These are phyloP conservation scores for Otocyon megalotis DNA, from an alignment of 2,113 vertebrate species.

Conservation along the genomic window DNA sequence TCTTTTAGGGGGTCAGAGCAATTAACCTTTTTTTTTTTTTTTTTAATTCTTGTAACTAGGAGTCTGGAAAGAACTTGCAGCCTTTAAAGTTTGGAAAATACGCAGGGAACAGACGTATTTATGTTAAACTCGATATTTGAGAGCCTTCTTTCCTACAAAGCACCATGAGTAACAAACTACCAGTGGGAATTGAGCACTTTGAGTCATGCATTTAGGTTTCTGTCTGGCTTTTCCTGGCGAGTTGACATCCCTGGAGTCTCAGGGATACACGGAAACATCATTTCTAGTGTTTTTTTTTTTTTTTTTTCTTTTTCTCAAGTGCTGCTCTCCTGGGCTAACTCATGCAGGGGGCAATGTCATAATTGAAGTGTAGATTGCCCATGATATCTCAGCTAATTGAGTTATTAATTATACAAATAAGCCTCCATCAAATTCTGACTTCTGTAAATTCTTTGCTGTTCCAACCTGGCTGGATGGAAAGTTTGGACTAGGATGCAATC, in stretches of 20 bases:
- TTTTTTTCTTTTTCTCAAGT: conserved; percentile 38
- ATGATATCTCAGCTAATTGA: conserved; percentile 40
- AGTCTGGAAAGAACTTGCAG: conserved; percentile 52
- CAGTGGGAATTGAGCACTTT: conserved; percentile 56
- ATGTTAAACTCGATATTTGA: conserved; percentile 52
- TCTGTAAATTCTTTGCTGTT: not conserved
- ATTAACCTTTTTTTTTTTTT: conserved; percentile 63
- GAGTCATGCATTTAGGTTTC: conserved; percentile 50
- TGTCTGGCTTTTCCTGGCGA: conserved; percentile 64
- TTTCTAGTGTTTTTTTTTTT: conserved; percentile 36
- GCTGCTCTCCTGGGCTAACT: conserved; percentile 49
- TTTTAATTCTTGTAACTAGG: conserved; percentile 22
- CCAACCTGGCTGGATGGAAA: not conserved
- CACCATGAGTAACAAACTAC: conserved; percentile 28
- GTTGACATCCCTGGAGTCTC: not conserved
- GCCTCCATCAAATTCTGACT: not conserved
- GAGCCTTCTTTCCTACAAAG: conserved; percentile 19
- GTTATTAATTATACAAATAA: conserved; percentile 63
- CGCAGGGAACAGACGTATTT: conserved; percentile 22
- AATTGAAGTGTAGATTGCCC: conserved; percentile 55
- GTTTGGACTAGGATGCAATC: not conserved
- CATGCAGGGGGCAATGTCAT: not conserved
- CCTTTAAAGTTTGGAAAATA: conserved; percentile 60
- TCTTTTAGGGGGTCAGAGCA: not conserved
- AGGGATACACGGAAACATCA: not conserved